Conservation (phyloP, 2,888 invertebrate species). For the Eupelmus urozonus region DNA sequence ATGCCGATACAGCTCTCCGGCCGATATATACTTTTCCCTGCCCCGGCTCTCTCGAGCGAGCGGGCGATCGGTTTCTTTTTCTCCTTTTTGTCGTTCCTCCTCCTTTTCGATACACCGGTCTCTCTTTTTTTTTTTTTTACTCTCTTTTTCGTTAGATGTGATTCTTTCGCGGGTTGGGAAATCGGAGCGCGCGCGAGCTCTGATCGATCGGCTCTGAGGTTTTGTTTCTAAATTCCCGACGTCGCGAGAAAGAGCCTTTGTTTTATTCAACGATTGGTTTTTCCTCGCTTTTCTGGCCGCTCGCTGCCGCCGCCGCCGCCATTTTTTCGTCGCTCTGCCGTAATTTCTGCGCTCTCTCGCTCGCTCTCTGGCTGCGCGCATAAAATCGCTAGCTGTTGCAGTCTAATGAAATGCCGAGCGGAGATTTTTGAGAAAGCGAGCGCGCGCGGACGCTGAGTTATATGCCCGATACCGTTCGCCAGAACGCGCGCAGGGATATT, state of each 20-base stretch:
- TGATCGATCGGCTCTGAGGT: neutral
- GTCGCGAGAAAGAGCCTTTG: neutral
- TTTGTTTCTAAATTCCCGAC: constrained; percentile 23
- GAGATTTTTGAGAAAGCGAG: too few species aligned
- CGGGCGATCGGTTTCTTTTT: constrained; percentile 20
- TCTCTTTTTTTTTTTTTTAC: neutral
- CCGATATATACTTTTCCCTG: constrained; percentile 28
- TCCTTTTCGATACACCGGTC: neutral
- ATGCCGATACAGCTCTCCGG: constrained; percentile 27
- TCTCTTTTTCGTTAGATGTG: neutral
- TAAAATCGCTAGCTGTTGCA: too few species aligned
- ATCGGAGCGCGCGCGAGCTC: neutral
- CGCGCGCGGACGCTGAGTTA: too few species aligned
- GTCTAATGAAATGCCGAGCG: too few species aligned
- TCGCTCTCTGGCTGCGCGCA: too few species aligned
- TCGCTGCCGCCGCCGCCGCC: neutral
- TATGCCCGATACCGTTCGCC: too few species aligned
- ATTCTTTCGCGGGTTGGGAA: constrained; percentile 18
- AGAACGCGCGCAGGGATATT: neutral
- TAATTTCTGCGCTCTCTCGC: too few species aligned
- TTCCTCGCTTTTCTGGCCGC: neutral
- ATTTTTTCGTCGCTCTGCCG: too few species aligned
- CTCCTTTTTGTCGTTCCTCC: neutral
- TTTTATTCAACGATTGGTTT: constrained; percentile 7
- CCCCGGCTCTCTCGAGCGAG: too few species aligned